phyloP scores from a whole-genome alignment of 2,113 vertebrate species.

The Corythornis madagascariensis region DNA sequence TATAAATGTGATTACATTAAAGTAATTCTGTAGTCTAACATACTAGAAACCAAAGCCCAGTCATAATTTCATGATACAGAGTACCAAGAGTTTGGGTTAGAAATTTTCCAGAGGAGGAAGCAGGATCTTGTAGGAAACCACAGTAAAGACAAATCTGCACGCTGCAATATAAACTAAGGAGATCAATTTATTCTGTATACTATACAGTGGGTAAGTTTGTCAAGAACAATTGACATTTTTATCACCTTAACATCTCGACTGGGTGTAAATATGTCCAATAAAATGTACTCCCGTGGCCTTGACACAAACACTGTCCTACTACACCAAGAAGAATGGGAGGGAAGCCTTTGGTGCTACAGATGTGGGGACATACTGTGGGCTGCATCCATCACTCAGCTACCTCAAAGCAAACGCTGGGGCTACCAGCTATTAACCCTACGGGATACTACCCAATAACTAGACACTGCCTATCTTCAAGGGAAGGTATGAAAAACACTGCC shows the following conservation, averaged over 20 bases:
- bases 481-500: conserved; percentile 62
- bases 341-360: conserved; percentile 68
- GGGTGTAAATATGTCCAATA: conserved; percentile 70
- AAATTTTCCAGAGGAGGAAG: conserved; percentile 51
- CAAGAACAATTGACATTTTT: conserved; percentile 73
- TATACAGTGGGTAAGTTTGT: conserved; percentile 76
- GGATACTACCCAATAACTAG: conserved; percentile 59
- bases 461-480: conserved; percentile 54
- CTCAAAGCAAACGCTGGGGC: conserved; percentile 34
- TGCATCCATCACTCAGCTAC: not conserved
- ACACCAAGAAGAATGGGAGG: conserved; percentile 61
- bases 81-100: conserved; percentile 18
- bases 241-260: conserved; percentile 70
- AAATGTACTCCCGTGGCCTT: conserved; percentile 67
- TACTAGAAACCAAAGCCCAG: conserved; percentile 61
- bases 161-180: conserved; percentile 76
- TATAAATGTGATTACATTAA: conserved; percentile 73
- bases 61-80: conserved; percentile 54
- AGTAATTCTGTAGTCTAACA: conserved; percentile 66
- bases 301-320: conserved; percentile 66
- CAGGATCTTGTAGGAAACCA: conserved; percentile 30
- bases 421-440: conserved; percentile 58
- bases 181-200: conserved; percentile 80
- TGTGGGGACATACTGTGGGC: conserved; percentile 30
- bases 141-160: conserved; percentile 72